Base-by-base conservation (phyloP, 1,140 invertebrate genomes). In the Acromyrmex charruanus region DNA sequence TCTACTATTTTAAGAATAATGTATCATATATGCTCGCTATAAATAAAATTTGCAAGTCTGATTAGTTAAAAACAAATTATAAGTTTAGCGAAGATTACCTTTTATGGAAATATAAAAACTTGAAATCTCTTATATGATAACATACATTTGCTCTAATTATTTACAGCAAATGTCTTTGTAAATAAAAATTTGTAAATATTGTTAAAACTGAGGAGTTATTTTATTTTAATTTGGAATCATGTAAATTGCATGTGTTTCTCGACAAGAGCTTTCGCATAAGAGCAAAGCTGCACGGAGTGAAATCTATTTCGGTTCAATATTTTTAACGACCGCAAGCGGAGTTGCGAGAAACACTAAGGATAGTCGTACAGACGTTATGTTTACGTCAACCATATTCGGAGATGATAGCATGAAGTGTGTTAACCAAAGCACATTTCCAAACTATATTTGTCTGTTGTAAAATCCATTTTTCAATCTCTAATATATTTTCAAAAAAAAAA, bases 1-100 rank as follows among this genome's bases (percentile, higher is more conserved):
- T 35, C 58, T 16, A 79, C 85, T 90, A 90, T 90, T 90, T 87
- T 87, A 87, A 59, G 35, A 16, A 49, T 35, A 58, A 25, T 39
- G 14, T 58, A 31, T 72, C 44, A 16, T 63, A 77, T 86, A 51
- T 59, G 10, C 5, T 39, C 5, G 51, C 21, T 14, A 58, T 21
- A 51, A 51, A 61, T 84, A 31, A 51, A 25, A 5, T 16, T n/a
- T 74, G 18, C 39, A 3, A 75, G 14, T 74, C 10, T 31, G 2
- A 61, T 61, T 7, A n/a, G 35, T 0, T 31, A 31, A 31, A 31
- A 31, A 31, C 31, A n/a, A 75, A 49, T 49, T 35, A 49, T 18
- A 25, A 28, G 59, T n/a, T 16, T 18, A 0, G 18, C 10, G 16
- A 28, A 71, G n/a, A 69, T 3, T 35, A 16, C 0, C 21, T 10